These are phyloP conservation scores for Crotophaga sulcirostris DNA, from an alignment of 2,113 vertebrate genomes.

Conservation along the genomic window DNA sequence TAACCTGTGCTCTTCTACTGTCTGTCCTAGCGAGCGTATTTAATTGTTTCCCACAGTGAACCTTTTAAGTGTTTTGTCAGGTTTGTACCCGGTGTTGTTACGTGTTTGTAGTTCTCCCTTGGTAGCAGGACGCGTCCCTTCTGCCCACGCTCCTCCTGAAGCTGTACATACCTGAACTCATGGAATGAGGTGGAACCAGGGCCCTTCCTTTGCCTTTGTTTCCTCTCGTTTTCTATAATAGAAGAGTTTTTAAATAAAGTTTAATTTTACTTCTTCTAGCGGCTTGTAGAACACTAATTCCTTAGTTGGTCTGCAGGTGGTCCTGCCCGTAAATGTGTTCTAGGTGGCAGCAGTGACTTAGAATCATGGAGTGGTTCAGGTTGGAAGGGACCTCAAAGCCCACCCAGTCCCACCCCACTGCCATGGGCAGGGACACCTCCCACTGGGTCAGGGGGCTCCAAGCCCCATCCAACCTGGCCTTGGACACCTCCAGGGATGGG, in stretches of 20 bases:
- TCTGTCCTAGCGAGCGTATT: not conserved
- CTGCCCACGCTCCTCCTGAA: conserved; percentile 40
- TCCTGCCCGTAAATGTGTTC: not conserved
- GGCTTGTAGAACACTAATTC: not conserved
- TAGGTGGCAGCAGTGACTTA: not conserved
- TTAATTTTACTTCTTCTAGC: conserved; percentile 6
- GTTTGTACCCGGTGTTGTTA: conserved; percentile 72
- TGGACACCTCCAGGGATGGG: too few relatives aligned
- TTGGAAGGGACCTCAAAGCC: too few relatives aligned
- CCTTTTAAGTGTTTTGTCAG: conserved; percentile 55
- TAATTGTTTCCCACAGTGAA: conserved; percentile 67
- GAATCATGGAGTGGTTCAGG: too few relatives aligned
- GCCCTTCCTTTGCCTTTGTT: not conserved
- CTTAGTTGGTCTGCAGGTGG: not conserved
- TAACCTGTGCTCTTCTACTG: not conserved
- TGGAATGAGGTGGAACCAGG: not conserved
- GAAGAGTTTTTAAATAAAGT: conserved; percentile 65
- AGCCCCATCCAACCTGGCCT: too few relatives aligned
- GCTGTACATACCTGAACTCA: conserved; percentile 30
- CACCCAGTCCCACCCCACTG: too few relatives aligned
- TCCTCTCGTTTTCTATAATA: conserved; percentile 51
- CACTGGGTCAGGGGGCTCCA: too few relatives aligned
- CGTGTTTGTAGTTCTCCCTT: conserved; percentile 16
- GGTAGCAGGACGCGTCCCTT: not conserved
- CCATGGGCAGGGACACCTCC: too few relatives aligned